A percentile compares a stretch with the other conserved stretches of the same genome.
Evolutionary conservation across 2,888 invertebrate species (phyloP).

Genomic region (Agrotis ipsilon): DNA sequence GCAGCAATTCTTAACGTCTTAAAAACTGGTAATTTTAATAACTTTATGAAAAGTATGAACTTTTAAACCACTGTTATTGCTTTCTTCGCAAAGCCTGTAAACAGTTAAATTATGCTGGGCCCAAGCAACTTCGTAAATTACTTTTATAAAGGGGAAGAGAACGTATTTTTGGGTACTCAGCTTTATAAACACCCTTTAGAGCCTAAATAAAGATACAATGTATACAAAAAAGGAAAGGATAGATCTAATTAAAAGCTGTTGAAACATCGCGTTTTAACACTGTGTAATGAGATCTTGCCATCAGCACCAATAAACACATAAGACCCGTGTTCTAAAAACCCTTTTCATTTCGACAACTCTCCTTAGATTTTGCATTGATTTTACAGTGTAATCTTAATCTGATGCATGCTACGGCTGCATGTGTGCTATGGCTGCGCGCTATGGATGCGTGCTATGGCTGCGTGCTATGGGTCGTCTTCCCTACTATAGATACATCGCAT

Average conservation of each 20-base stretch:
- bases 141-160: conserved; percentile 50
- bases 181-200: conserved; percentile 55
- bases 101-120: conserved; percentile 57
- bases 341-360: too few relatives aligned
- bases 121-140: conserved; percentile 61
- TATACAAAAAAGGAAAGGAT: conserved; percentile 43
- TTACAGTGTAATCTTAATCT: too few relatives aligned
- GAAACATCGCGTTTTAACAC: conserved; percentile 17
- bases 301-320: neutral
- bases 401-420: too few relatives aligned
- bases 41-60: conserved; percentile 51
- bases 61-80: conserved; percentile 62
- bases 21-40: conserved; percentile 51
- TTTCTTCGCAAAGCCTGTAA: conserved; percentile 53
- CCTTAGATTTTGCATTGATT: too few relatives aligned
- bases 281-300: conserved; percentile 14
- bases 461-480: too few relatives aligned
- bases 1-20: conserved; percentile 28
- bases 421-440: too few relatives aligned
- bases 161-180: conserved; percentile 55
- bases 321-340: too few relatives aligned
- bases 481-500: too few relatives aligned
- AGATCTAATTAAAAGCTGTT: conserved; percentile 47
- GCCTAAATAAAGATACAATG: conserved; percentile 57
- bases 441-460: too few relatives aligned